Conservation (phyloP, 1,140 invertebrate genomes). For the Lasioglossum baleicum region DNA sequence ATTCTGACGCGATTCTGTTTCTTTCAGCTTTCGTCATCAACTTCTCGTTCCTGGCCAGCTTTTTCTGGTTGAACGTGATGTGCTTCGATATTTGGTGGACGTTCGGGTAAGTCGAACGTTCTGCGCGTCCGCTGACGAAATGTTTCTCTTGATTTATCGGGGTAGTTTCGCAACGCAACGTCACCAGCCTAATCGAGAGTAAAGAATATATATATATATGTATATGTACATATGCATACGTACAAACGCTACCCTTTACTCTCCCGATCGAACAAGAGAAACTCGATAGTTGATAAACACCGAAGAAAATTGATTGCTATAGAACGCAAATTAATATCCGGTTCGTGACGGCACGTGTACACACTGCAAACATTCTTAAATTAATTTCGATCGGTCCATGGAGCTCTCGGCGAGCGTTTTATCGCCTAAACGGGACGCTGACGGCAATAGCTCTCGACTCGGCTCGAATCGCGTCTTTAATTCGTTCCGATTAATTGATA, state of each 20-base stretch:
- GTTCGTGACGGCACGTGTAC: slow-evolving; percentile 58
- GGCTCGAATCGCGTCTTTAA: not conserved
- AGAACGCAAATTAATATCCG: slow-evolving; percentile 63
- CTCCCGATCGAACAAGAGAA: slow-evolving; percentile 14
- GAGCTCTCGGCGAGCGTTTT: not conserved
- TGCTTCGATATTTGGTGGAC: slow-evolving; percentile 94
- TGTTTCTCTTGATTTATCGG: not conserved
- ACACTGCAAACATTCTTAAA: slow-evolving; percentile 43
- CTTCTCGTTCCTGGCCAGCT: slow-evolving; percentile 91
- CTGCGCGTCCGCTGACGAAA: too few relatives aligned
- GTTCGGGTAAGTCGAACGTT: slow-evolving; percentile 84
- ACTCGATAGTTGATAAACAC: slow-evolving; percentile 61
- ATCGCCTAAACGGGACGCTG: not conserved
- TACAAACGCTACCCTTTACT: not conserved
- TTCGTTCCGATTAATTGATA: slow-evolving; percentile 3
- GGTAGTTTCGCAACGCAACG: too few relatives aligned
- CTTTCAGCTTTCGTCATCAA: slow-evolving; percentile 88
- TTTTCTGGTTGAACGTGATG: slow-evolving; percentile 95
- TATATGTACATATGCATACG: not conserved
- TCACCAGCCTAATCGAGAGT: too few relatives aligned
- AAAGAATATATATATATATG: not conserved
- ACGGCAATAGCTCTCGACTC: not conserved
- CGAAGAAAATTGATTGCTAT: slow-evolving; percentile 52
- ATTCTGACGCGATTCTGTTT: slow-evolving; percentile 21
- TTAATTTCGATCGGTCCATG: slow-evolving; percentile 58